phyloP scores from a whole-genome alignment of 2,113 vertebrate genomes.

The Anhinga rufa region DNA sequence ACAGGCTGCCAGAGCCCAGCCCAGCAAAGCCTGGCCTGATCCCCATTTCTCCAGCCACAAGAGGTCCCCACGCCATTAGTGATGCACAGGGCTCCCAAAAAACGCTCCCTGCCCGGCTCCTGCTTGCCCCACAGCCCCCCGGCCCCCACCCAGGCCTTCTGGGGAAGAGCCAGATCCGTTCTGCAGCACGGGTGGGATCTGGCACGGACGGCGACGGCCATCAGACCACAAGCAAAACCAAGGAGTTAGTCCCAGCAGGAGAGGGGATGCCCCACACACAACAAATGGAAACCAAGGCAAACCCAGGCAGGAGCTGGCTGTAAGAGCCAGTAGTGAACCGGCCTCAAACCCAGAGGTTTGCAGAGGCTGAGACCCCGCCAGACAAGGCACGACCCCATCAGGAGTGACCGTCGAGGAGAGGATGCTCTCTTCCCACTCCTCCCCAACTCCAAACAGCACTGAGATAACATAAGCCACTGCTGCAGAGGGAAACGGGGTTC shows the following conservation, averaged over 20 bases:
- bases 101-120: not conserved
- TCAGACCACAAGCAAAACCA: not conserved
- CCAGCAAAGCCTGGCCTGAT: not conserved
- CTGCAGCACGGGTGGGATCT: not conserved
- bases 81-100: not conserved
- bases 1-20: not conserved
- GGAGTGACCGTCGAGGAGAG: not conserved
- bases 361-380: not conserved
- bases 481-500: not conserved
- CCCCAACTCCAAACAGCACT: not conserved
- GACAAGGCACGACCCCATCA: not conserved
- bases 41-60: constrained; percentile 35
- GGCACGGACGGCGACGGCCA: not conserved
- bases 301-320: not conserved
- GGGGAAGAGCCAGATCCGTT: not conserved
- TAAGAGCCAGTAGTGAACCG: not conserved
- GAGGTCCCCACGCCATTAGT: constrained; percentile 33
- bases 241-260: not conserved
- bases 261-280: not conserved
- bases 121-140: not conserved
- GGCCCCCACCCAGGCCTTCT: too few species aligned
- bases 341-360: not conserved
- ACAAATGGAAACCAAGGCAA: not conserved
- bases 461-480: not conserved
- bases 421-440: not conserved